These are phyloP conservation scores for Tetrax tetrax DNA, from an alignment of 2,113 vertebrate species.

Conservation along the genomic window DNA sequence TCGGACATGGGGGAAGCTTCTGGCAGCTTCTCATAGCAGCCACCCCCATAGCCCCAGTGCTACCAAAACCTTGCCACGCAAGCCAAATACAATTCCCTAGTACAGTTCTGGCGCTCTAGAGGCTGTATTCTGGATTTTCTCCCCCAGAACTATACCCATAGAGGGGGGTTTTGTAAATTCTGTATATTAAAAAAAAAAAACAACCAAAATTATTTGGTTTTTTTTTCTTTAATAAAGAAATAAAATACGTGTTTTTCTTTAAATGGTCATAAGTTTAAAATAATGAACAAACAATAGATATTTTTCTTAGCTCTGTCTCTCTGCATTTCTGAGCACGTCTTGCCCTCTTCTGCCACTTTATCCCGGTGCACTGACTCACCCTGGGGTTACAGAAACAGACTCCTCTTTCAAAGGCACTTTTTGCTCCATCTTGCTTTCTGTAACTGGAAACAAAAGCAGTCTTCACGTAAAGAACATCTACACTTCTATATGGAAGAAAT, in stretches of 20 bases:
- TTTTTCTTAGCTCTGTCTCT: not conserved
- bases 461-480: not conserved
- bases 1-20: no score
- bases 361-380: not conserved
- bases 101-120: not conserved
- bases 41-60: no score
- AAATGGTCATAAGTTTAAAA: not conserved
- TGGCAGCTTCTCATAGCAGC: no score
- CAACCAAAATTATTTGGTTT: no score
- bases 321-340: not conserved
- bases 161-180: not conserved
- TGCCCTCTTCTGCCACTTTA: not conserved
- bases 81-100: no score
- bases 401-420: not conserved
- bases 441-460: not conserved
- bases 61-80: no score
- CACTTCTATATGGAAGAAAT: not conserved
- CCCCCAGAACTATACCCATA: not conserved
- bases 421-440: not conserved
- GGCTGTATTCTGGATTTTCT: not conserved
- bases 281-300: not conserved
- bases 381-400: not conserved
- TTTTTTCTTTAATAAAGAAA: not conserved
- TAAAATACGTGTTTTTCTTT: not conserved
- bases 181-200: not conserved